phyloP scores from a whole-genome alignment of 2,113 vertebrate genomes.

The Chaenocephalus aceratus region DNA sequence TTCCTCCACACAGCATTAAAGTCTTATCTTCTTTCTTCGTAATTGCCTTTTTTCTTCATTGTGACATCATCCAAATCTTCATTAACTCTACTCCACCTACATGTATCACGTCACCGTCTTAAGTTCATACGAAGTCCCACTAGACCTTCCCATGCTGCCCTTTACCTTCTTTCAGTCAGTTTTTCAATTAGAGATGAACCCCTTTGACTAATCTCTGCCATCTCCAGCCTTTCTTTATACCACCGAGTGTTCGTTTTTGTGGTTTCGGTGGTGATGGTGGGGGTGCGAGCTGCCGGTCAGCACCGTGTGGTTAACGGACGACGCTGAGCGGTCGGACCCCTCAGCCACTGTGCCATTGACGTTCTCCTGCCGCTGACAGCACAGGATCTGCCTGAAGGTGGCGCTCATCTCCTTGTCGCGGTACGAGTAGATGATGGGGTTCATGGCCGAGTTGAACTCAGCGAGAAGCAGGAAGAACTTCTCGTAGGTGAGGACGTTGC shows the following conservation, averaged over 20 bases:
- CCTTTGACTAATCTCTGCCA: slow-evolving; percentile 5
- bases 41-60: slow-evolving; percentile 29
- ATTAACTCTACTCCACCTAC: background rate
- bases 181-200: slow-evolving; percentile 31
- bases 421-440: slow-evolving; percentile 99
- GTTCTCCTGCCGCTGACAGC: slow-evolving; percentile 93
- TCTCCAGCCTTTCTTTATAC: slow-evolving; percentile 83
- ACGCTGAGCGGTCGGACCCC: slow-evolving; percentile 94
- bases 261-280: slow-evolving; percentile 71
- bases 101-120: background rate
- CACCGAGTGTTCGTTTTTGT: slow-evolving; percentile 95
- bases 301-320: slow-evolving; percentile 96
- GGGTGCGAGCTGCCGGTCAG: slow-evolving; percentile 80
- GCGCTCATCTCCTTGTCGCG: slow-evolving; percentile 99
- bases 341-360: slow-evolving; percentile 89
- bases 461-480: slow-evolving; percentile 98
- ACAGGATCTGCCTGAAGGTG: slow-evolving; percentile 98
- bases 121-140: slow-evolving; percentile 20
- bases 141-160: slow-evolving; percentile 5
- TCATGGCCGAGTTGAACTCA: slow-evolving; percentile 99
- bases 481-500: slow-evolving; percentile 93
- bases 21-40: slow-evolving; percentile 46
- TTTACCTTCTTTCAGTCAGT: slow-evolving; percentile 40
- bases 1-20: slow-evolving; percentile 20
- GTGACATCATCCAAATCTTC: background rate